Evolutionary conservation across 2,888 invertebrate genomes (phyloP).

Genomic region (Dasypogon diadema): DNA sequence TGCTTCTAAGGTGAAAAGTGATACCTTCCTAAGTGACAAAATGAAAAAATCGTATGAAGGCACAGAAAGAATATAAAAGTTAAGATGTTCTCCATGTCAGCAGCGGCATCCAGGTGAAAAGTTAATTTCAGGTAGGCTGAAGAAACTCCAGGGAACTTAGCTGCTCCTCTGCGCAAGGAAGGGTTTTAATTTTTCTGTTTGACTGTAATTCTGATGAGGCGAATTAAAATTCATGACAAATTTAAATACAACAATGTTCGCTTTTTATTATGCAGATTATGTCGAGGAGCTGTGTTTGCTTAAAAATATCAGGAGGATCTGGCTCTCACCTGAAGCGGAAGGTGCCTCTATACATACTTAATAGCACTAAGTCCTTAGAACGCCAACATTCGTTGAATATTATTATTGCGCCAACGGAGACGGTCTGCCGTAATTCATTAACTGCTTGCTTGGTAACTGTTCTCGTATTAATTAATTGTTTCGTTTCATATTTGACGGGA

Average conservation of each 20-base stretch:
- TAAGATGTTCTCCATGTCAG: conserved; percentile 24
- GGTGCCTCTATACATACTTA: conserved; percentile 17
- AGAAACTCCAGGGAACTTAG: background rate
- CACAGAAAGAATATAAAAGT: background rate
- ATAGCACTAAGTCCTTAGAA: background rate
- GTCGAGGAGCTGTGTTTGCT: conserved; percentile 32
- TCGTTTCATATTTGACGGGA: conserved; percentile 28
- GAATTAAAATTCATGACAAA: conserved; percentile 45
- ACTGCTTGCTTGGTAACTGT: conserved; percentile 41
- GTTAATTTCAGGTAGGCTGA: conserved; percentile 22
- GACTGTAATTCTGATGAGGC: conserved; percentile 37
- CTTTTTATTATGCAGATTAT: conserved; percentile 45
- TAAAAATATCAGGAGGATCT: conserved; percentile 25
- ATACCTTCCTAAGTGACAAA: background rate
- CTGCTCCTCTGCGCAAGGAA: background rate
- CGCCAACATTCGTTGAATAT: too few species aligned
- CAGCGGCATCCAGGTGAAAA: conserved; percentile 33
- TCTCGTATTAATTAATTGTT: conserved; percentile 44
- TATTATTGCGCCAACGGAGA: background rate
- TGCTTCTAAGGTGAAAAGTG: conserved; percentile 15
- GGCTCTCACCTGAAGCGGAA: conserved; percentile 16
- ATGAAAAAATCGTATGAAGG: background rate
- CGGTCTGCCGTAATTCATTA: conserved; percentile 25
- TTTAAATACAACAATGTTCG: conserved; percentile 46
- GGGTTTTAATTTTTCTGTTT: conserved; percentile 32